These are phyloP conservation scores for Ypsolopha sequella DNA, from an alignment of 2,888 invertebrate genomes.

Conservation along the genomic window DNA sequence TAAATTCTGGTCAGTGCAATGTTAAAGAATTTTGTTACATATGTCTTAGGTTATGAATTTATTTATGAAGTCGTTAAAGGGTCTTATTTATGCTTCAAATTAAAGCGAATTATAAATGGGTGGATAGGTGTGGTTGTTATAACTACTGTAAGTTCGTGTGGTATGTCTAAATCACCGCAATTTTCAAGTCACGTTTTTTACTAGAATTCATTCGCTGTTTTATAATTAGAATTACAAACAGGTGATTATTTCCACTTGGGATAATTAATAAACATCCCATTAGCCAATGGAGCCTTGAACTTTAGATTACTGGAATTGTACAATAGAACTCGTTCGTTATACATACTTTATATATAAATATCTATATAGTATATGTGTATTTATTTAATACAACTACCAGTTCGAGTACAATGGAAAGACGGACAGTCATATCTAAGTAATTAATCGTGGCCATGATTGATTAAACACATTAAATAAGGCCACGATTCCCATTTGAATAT, in stretches of 20 bases:
- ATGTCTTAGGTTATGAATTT: no score
- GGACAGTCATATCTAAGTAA: constrained; percentile 59
- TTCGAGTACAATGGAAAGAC: constrained; percentile 24
- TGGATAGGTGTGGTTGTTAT: no score
- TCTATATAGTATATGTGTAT: constrained; percentile 39
- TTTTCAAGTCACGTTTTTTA: constrained; percentile 37
- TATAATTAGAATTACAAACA: constrained; percentile 16
- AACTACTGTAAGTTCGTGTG: no score
- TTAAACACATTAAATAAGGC: constrained; percentile 63
- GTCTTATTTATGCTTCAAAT: no score
- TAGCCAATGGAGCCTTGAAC: constrained; percentile 49
- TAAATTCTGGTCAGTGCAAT: no score
- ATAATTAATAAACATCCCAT: constrained; percentile 65
- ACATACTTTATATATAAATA: constrained; percentile 15
- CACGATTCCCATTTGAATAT: constrained; percentile 67
- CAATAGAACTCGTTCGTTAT: constrained; percentile 53
- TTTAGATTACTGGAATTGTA: constrained; percentile 56
- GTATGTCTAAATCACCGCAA: constrained; percentile 11
- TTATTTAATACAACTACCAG: constrained; percentile 25
- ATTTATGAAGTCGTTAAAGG: no score
- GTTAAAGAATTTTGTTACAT: no score
- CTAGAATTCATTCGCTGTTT: neutral
- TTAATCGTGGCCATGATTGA: constrained; percentile 69
- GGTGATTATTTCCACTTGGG: constrained; percentile 42
- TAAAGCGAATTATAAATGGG: no score